Conservation (phyloP, 2,113 vertebrate genomes). For the Peromyscus polionotus region DNA sequence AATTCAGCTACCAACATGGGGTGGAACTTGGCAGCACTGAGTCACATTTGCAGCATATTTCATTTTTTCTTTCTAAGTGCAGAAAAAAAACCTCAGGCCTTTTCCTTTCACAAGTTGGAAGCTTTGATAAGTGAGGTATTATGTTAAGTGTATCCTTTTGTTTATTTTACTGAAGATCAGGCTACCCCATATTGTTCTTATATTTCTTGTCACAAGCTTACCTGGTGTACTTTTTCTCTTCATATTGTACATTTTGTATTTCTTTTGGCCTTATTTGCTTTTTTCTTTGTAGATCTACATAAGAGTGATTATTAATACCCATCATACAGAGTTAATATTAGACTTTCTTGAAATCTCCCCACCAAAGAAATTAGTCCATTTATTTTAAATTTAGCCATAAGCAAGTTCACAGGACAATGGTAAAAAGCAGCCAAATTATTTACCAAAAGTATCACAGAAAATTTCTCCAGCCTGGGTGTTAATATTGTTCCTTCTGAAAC, state of each 20-base stretch:
- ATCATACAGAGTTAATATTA: background rate
- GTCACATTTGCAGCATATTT: background rate
- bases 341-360: background rate
- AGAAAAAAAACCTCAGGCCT: background rate
- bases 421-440: background rate
- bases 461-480: background rate
- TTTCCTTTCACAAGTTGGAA: background rate
- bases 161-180: background rate
- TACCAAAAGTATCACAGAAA: background rate
- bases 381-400: background rate
- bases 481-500: background rate
- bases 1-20: background rate
- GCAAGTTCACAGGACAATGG: background rate
- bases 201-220: background rate
- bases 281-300: background rate
- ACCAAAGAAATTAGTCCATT: background rate
- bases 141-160: background rate
- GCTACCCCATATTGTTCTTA: too few species aligned
- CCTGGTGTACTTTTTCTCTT: background rate
- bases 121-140: background rate
- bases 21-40: background rate
- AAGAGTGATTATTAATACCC: background rate
- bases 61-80: background rate
- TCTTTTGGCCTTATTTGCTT: background rate
- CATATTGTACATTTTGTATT: background rate